These are phyloP conservation scores for Podarcis lilfordi DNA, from an alignment of 2,797 vertebrate genomes.

Conservation along the genomic window DNA sequence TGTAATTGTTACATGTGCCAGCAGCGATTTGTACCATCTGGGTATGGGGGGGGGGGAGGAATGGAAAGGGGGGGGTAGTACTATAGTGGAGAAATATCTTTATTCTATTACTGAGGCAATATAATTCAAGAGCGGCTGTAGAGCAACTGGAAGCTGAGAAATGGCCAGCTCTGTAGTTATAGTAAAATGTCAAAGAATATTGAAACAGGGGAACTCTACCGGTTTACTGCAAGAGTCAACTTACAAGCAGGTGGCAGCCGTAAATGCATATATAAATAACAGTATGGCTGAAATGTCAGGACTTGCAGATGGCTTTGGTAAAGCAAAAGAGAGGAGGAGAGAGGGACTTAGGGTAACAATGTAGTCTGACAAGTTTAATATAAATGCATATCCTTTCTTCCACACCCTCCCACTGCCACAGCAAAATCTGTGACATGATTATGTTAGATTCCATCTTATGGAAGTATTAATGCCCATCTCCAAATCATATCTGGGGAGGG, in stretches of 20 bases:
- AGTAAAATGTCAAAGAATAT: constrained; percentile 79
- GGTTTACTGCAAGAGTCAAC: constrained; percentile 67
- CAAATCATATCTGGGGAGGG: background rate
- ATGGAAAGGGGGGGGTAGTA: constrained; percentile 19
- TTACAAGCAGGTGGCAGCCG: constrained; percentile 76
- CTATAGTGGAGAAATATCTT: constrained; percentile 72
- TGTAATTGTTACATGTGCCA: constrained; percentile 77
- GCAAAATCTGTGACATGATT: constrained; percentile 31
- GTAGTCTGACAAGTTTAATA: constrained; percentile 54
- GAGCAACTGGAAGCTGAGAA: constrained; percentile 76
- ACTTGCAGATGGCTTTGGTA: constrained; percentile 73
- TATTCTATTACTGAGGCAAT: constrained; percentile 76
- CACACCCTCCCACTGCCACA: constrained; percentile 17
- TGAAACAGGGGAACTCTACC: constrained; percentile 70
- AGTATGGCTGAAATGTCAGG: constrained; percentile 76
- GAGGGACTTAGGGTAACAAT: constrained; percentile 58
- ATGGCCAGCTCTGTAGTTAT: constrained; percentile 69
- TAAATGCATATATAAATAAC: constrained; percentile 82
- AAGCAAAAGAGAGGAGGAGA: constrained; percentile 25
- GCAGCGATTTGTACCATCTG: constrained; percentile 77
- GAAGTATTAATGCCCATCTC: background rate
- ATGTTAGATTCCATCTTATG: constrained; percentile 10
- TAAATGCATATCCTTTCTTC: constrained; percentile 38
- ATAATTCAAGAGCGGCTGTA: constrained; percentile 72
- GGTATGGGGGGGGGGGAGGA: constrained; percentile 37